Base-by-base conservation (phyloP, 2,888 invertebrate species). In the Orchesella flavescens region DNA sequence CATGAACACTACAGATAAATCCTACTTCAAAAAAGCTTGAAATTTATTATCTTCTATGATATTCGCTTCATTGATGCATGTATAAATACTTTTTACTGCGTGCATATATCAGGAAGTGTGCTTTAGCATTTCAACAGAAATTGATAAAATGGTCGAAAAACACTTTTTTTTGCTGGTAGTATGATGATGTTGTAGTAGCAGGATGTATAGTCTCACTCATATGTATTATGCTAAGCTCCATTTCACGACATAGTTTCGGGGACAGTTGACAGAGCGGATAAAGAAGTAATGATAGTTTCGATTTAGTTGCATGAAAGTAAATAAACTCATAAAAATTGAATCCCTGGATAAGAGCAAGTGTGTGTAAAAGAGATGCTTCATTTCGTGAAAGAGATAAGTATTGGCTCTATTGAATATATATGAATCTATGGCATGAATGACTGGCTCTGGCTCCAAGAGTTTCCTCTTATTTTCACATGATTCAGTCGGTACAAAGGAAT, bases 261-360 rank as follows among this genome's bases (percentile, higher is more conserved):
- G 21, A 66, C 43, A 44, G 69, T 71, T 78, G 69, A 77, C 77
- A 59, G 59, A 78, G 53, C 69, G 77, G 77, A 78, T 78, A 71
- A 78, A 77, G 77, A 57, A 71, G 77, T 78, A 71, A 78, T 78
- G 77, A 78, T 78, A 71, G 77, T 43, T 66, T 71, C 77, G 61
- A 78, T 78, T 79, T 49, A 79, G 72, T 71, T 44, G 53, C 79
- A 65, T 63, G 79, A 69, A 72, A 79, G 79, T 79, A 79, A 79
- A 79, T 72, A 79, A 79, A 79, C 79, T 72, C 79, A 79, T 79
- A 79, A 79, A 79, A 79, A 72, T 65, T 65, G 79, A 71, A 79
- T 71, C 72, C 72, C 24, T 76, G 66, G 66, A 66, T 66, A 66
- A 66, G 66, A 66, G 66, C 66, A 44, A 66, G 44, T 66, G 13